Evolutionary conservation across 2,113 vertebrate species (phyloP).

Genomic region (Orycteropus afer): DNA sequence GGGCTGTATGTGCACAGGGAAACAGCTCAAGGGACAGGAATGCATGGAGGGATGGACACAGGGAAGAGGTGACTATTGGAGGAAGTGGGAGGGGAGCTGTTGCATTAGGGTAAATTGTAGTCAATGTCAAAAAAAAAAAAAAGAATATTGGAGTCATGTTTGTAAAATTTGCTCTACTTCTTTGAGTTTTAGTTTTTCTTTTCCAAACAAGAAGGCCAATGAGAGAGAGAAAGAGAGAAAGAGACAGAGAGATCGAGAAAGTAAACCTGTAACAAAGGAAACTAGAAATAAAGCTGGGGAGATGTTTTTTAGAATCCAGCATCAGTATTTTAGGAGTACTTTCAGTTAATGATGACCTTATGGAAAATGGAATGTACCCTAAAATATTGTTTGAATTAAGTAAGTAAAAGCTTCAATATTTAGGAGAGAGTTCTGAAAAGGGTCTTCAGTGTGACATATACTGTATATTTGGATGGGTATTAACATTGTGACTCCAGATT

Average conservation of each 20-base stretch:
- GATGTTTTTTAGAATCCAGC: neutral
- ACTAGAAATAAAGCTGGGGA: neutral
- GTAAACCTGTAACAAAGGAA: neutral
- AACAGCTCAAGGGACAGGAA: no score
- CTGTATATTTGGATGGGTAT: neutral
- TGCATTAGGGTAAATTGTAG: no score
- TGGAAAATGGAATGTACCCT: neutral
- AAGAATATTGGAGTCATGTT: constrained; percentile 11
- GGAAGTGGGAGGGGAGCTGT: no score
- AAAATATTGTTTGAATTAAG: neutral
- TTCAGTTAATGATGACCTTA: neutral
- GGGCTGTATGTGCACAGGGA: no score
- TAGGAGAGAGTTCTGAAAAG: neutral
- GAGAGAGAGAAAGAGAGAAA: no score
- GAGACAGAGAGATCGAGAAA: no score
- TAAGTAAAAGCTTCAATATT: constrained; percentile 43
- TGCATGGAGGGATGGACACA: no score
- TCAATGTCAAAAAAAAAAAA: no score
- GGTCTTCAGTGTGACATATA: neutral
- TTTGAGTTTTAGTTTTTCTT: constrained; percentile 35
- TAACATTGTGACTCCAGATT: neutral
- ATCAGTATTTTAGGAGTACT: neutral
- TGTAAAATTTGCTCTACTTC: constrained; percentile 41
- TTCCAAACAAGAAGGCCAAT: constrained; percentile 14
- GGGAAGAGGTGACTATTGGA: no score